These are phyloP conservation scores for Boleophthalmus pectinirostris DNA, from an alignment of 2,113 vertebrate genomes.

Conservation along the genomic window DNA sequence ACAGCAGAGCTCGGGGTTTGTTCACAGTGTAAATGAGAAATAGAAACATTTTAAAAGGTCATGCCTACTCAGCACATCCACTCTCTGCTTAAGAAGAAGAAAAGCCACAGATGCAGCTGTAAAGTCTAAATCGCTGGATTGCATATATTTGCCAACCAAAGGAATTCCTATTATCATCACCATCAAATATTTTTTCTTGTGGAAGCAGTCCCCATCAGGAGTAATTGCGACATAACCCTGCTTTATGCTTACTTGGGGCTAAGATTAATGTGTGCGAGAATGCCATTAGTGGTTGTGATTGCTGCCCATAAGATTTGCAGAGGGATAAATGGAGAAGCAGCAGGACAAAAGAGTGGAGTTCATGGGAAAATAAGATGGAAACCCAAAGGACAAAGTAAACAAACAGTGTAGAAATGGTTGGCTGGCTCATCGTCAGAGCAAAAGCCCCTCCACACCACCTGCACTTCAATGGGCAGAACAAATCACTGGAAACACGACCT, in stretches of 20 bases:
- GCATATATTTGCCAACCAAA: slow-evolving; percentile 54
- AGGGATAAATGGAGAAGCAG: slow-evolving; percentile 21
- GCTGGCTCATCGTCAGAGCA: slow-evolving; percentile 17
- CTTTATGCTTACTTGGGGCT: slow-evolving; percentile 55
- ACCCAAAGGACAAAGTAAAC: slow-evolving; percentile 24
- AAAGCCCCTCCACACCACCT: slow-evolving; percentile 10
- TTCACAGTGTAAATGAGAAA: slow-evolving; percentile 34
- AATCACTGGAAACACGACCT: background rate
- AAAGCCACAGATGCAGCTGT: slow-evolving; percentile 14
- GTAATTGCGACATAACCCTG: slow-evolving; percentile 47
- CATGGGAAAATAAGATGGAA: slow-evolving; percentile 12
- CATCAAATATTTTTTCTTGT: slow-evolving; percentile 37
- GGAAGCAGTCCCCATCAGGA: slow-evolving; percentile 40
- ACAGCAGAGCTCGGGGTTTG: slow-evolving; percentile 14
- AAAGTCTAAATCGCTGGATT: slow-evolving; percentile 36
- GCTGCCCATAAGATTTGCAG: slow-evolving; percentile 36
- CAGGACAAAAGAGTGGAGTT: slow-evolving; percentile 16
- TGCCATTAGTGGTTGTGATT: slow-evolving; percentile 56
- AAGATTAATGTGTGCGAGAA: slow-evolving; percentile 50
- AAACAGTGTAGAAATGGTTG: slow-evolving; percentile 27
- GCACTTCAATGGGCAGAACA: background rate
- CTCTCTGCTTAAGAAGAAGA: slow-evolving; percentile 6
- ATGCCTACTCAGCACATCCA: slow-evolving; percentile 22
- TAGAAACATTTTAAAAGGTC: slow-evolving; percentile 23
- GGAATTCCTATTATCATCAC: slow-evolving; percentile 56